Base-by-base conservation (phyloP, 2,888 invertebrate species). In the Glomeris marginata region DNA sequence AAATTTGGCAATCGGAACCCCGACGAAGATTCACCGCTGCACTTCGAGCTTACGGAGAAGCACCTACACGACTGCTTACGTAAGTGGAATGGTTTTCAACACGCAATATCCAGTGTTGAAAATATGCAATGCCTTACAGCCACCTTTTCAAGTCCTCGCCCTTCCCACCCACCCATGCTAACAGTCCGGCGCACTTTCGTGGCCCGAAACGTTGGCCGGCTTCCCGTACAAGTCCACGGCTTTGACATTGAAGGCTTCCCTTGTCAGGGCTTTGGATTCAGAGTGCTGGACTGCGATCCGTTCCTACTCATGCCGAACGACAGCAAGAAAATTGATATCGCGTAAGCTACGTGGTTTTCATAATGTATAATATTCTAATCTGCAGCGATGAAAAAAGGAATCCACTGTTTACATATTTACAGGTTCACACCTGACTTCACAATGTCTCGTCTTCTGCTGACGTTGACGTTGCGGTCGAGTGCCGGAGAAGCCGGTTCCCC, bases 151-250 rank as follows among this genome's bases (percentile, higher is more conserved):
- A 56, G 51, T 35, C 41, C 54, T 22, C 46, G 50, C 42, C 52
- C 50, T 35, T 50, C 53, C 35, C 64, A 64, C 21, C 66, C 72
- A 47, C 78, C 80, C 2, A 77, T 78, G 65, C 70, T 86, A 47
- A 79, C 80, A 10, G 80, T 84, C 16, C 81, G 81, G 58, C 76
- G 87, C 52, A 77, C 83, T 41, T 92, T 92, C 66, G 77, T 78
- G 10, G 83, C 85, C 20, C 76, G 82, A 58, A 97, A 97, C 71
- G 82, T 83, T n/a, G 95, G 95, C 1, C 83, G 83, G 62, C 74
- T 92, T 57, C 77, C 84, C n/a, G 78, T 95, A 60, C 75, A 76
- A 57, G 76, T 91, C 55, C 72, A 75, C 56, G 75, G 76, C 47
- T 76, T 80, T 58, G 72, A 70, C 46, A 78, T 86, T 55, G 80